Percentiles rank a stretch among this genome's conserved stretches.
These are phyloP conservation scores for Aphrocallistes beatrix DNA, from an alignment of 37 sponge, comb jelly and placozoan genomes.

Conservation along the genomic window DNA sequence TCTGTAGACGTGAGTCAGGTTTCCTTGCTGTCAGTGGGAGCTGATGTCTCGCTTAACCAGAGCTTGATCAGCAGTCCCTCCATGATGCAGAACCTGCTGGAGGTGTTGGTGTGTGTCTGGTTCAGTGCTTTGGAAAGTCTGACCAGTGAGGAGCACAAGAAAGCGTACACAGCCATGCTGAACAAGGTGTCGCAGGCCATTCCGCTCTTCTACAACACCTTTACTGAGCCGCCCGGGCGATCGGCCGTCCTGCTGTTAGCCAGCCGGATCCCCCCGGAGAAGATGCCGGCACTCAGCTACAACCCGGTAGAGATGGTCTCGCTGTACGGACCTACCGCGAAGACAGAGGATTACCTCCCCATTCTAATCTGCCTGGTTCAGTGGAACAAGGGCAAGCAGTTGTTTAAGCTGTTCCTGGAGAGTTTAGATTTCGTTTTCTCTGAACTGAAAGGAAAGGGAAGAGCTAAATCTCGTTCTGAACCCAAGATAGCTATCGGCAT, in stretches of 20 bases:
- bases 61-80: background rate
- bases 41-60: background rate
- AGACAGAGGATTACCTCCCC: background rate
- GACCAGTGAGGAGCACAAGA: slow-evolving; percentile 15
- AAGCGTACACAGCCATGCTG: background rate
- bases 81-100: slow-evolving; percentile 51
- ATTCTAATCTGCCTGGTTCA: background rate
- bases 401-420: background rate
- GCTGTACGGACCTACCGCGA: background rate
- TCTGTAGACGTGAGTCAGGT: background rate
- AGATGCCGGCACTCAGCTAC: background rate
- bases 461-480: background rate
- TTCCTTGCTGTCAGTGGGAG: background rate
- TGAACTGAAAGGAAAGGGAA: background rate
- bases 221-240: background rate
- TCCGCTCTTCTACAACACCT: background rate
- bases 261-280: background rate
- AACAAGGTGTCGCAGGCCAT: background rate
- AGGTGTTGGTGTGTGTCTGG: slow-evolving; percentile 60
- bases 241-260: background rate
- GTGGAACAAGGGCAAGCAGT: background rate
- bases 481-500: background rate
- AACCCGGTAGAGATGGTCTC: background rate
- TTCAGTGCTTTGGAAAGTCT: slow-evolving; percentile 38
- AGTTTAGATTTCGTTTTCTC: background rate